phyloP scores from a whole-genome alignment of 2,113 vertebrate genomes.

The Dromas ardeola region DNA sequence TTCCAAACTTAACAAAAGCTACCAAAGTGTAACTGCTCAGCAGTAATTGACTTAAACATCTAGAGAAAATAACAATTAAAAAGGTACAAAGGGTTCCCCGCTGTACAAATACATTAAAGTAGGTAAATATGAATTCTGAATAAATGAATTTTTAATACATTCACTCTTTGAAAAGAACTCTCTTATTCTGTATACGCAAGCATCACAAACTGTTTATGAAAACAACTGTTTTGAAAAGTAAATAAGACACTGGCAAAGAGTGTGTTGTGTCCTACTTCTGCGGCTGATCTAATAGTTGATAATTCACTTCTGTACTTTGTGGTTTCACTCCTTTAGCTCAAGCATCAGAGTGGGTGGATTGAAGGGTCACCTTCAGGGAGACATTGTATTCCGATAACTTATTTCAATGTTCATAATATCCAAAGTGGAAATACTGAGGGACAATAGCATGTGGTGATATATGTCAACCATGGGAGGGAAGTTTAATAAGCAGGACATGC shows the following conservation, averaged over 20 bases:
- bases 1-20: slow-evolving; percentile 15
- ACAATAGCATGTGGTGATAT: background rate
- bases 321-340: background rate
- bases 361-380: background rate
- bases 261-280: slow-evolving; percentile 18
- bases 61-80: slow-evolving; percentile 59
- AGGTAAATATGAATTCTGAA: slow-evolving; percentile 47
- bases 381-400: background rate
- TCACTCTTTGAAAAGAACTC: slow-evolving; percentile 35
- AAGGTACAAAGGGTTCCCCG: background rate
- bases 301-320: background rate
- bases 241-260: slow-evolving; percentile 4
- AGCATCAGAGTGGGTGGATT: background rate
- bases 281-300: background rate
- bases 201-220: slow-evolving; percentile 39
- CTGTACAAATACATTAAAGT: slow-evolving; percentile 51
- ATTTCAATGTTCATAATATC: background rate
- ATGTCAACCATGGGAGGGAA: background rate
- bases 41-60: slow-evolving; percentile 47
- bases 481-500: background rate
- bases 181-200: slow-evolving; percentile 27
- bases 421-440: background rate
- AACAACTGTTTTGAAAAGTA: slow-evolving; percentile 38
- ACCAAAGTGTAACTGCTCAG: slow-evolving; percentile 3
- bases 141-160: slow-evolving; percentile 57